Percentiles rank a stretch among this genome's conserved stretches.
Evolutionary conservation across 1,140 invertebrate species (phyloP).

Genomic region (Halesus radiatus): DNA sequence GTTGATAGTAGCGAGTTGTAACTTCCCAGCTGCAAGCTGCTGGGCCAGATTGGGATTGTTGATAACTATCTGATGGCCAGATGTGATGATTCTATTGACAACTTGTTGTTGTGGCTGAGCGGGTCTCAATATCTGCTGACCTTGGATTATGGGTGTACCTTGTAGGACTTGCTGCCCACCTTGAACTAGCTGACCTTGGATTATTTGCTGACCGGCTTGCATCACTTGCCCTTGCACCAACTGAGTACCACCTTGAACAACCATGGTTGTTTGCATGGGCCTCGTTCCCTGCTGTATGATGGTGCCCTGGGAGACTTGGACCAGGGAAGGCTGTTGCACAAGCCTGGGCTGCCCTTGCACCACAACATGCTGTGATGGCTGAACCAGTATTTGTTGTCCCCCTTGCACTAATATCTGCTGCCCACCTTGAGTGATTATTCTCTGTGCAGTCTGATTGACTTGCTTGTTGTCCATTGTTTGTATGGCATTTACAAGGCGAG

Average conservation of each 20-base stretch:
- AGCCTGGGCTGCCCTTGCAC: slow-evolving; percentile 62
- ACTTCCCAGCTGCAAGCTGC: slow-evolving; percentile 82
- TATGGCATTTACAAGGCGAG: slow-evolving; percentile 47
- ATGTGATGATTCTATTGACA: slow-evolving; percentile 50
- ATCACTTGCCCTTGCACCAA: slow-evolving; percentile 45
- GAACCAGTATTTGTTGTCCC: slow-evolving; percentile 59
- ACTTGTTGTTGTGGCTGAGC: slow-evolving; percentile 47
- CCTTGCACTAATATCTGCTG: slow-evolving; percentile 63
- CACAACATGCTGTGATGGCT: slow-evolving; percentile 61
- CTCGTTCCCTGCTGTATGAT: slow-evolving; percentile 46
- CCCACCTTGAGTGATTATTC: slow-evolving; percentile 54
- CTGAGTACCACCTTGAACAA: slow-evolving; percentile 60
- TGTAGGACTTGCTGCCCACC: slow-evolving; percentile 50
- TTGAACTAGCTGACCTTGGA: slow-evolving; percentile 56
- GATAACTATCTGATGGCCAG: slow-evolving; percentile 78
- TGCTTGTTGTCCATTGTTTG: slow-evolving; percentile 30
- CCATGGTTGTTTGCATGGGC: slow-evolving; percentile 62
- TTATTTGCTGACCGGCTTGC: slow-evolving; percentile 55
- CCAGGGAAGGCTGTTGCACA: slow-evolving; percentile 33
- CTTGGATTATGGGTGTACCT: slow-evolving; percentile 50
- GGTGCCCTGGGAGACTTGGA: slow-evolving; percentile 52
- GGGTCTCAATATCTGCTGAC: slow-evolving; percentile 50
- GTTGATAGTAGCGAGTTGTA: slow-evolving; percentile 85
- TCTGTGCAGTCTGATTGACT: slow-evolving; percentile 26
- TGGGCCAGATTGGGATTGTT: slow-evolving; percentile 82